Conservation (phyloP, 1,140 invertebrate species). For the Holotrichia oblita region DNA sequence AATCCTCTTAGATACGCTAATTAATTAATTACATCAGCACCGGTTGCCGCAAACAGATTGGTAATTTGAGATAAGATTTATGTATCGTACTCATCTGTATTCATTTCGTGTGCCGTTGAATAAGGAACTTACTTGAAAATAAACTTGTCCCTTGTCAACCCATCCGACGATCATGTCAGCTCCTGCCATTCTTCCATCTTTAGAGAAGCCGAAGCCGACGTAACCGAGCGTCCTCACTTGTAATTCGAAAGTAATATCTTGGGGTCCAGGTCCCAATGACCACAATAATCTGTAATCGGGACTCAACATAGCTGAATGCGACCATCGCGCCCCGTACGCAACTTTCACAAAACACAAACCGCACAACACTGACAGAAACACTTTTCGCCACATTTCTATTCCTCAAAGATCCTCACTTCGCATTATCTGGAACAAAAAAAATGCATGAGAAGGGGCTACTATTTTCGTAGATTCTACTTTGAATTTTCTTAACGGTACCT, state of each 20-base stretch:
- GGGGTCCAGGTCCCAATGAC: conserved; percentile 59
- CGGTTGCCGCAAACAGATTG: conserved; percentile 34
- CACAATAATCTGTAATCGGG: conserved; percentile 59
- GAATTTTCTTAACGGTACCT: not conserved
- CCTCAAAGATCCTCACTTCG: conserved; percentile 13
- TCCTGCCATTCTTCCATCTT: conserved; percentile 73
- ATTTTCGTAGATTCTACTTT: not conserved
- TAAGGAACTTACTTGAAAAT: conserved; percentile 70
- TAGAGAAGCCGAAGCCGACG: conserved; percentile 83
- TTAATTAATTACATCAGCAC: conserved; percentile 34
- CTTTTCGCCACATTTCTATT: conserved; percentile 50
- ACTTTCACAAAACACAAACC: conserved; percentile 51
- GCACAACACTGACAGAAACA: conserved; percentile 51
- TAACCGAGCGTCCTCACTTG: conserved; percentile 83
- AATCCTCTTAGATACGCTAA: conserved; percentile 21
- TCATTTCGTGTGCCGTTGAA: not conserved
- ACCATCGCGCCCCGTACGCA: conserved; percentile 55
- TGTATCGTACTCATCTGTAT: conserved; percentile 31
- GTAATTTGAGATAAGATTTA: conserved; percentile 37
- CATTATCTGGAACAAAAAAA: conserved; percentile 39
- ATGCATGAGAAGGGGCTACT: not conserved
- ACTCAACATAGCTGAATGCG: conserved; percentile 59
- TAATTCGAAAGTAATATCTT: conserved; percentile 80
- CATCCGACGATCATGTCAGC: conserved; percentile 79
- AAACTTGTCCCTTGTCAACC: conserved; percentile 75